Base-by-base conservation (phyloP, 2,113 vertebrate genomes). In the Cinclus mexicanus region DNA sequence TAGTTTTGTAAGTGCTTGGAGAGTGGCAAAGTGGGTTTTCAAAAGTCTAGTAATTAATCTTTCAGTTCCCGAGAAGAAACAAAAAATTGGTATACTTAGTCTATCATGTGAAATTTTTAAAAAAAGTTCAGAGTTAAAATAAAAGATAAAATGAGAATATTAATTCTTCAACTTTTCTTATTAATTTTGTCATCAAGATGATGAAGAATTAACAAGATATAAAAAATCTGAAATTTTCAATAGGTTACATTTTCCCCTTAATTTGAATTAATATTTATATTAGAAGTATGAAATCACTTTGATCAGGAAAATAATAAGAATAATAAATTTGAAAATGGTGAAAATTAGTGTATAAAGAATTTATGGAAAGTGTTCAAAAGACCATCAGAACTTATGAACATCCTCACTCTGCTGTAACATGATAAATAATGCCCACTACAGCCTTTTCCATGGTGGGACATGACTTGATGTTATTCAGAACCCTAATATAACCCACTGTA, bases 271-370 rank as follows among this genome's bases (percentile, higher is more conserved):
- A 78, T 68, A 24, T 42, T 10, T 52, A 26, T 72, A 65, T 15
- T 86, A 31, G 85, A 96, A 93, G 41, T 64, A 28, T 42, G 18
- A 80, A 95, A 90, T 33, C 49, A 67, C 25, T 93, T 93, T 96
- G 26, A 94, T 71, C 21, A 57, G 14, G 4, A 85, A 74, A 69
- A 86, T 12, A 23, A 15, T 6, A 37, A 11, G 4, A 93, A 91
- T 31, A 94, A 85, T 90, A 72, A 78, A 65, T 70, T 84, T 50
- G 11, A 67, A 94, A 85, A 82, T 93, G 21, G 33, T 78, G 50
- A 64, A 83, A 93, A 93, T 22, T 84, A 76, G 17, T 59, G 19
- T 63, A 33, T 44, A 70, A 80, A 96, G 15, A 22, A 77, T 19
- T 89, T 4, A 12, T n/a, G 72, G 53, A 70, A 96, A 49, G 1